A percentile compares a stretch with the other conserved stretches of the same genome.
phyloP scores from a whole-genome alignment of 2,113 vertebrate genomes.

The Crotalus viridis region DNA sequence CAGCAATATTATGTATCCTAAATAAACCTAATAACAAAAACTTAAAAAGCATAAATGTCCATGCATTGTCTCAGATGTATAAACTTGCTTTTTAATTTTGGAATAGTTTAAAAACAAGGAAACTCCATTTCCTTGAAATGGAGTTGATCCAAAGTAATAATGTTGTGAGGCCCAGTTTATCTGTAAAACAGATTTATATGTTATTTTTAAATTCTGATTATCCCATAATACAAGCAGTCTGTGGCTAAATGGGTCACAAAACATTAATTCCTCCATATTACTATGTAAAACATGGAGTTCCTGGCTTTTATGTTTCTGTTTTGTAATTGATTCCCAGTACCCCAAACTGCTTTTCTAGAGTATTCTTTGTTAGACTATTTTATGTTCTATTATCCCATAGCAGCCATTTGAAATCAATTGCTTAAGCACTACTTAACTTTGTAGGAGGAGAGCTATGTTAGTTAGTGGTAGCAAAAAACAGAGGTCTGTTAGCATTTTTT shows the following conservation, averaged over 20 bases:
- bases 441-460: not conserved
- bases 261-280: slow-evolving; percentile 23
- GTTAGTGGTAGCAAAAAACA: not conserved
- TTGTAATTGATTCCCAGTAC: slow-evolving; percentile 43
- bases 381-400: not conserved
- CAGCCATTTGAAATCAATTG: not conserved
- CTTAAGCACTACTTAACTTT: not conserved
- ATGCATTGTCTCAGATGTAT: not conserved
- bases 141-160: not conserved
- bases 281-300: slow-evolving; percentile 20
- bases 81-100: not conserved
- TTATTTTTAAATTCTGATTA: not conserved
- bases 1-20: not conserved
- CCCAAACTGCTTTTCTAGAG: slow-evolving; percentile 25
- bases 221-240: not conserved
- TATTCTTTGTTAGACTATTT: not conserved
- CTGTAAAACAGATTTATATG: not conserved
- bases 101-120: not conserved
- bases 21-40: not conserved
- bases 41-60: not conserved
- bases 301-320: not conserved
- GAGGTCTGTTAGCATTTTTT: not conserved
- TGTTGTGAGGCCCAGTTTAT: not conserved
- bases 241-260: not conserved
- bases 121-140: not conserved